Conservation (phyloP, 2,888 invertebrate genomes). For the Pristionchus fissidentatus region DNA sequence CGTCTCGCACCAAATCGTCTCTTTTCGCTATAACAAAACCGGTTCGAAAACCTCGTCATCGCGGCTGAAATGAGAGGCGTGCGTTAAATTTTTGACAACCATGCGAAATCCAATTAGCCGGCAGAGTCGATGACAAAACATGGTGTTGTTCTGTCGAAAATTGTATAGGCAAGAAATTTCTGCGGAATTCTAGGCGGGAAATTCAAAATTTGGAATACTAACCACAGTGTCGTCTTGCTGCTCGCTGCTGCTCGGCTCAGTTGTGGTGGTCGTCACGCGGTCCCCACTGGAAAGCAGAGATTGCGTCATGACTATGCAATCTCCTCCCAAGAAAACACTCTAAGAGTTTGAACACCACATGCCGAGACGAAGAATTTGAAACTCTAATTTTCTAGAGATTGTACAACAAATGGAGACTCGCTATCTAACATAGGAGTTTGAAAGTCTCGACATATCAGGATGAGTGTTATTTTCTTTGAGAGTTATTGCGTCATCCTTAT, state of each 20-base stretch:
- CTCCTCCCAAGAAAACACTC: background rate
- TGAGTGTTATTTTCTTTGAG: too few relatives aligned
- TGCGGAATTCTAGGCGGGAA: slow-evolving; percentile 19
- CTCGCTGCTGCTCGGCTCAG: background rate
- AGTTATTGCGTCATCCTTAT: too few relatives aligned
- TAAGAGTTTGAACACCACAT: background rate
- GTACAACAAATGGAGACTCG: too few relatives aligned
- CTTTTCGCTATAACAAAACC: too few relatives aligned
- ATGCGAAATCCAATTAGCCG: slow-evolving; percentile 9
- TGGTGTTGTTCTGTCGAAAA: background rate
- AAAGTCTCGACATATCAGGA: too few relatives aligned
- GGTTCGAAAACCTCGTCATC: too few relatives aligned
- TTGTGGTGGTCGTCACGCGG: background rate
- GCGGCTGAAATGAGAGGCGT: too few relatives aligned
- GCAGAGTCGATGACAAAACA: too few relatives aligned
- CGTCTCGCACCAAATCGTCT: too few relatives aligned
- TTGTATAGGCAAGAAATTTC: background rate
- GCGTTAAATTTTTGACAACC: slow-evolving; percentile 11
- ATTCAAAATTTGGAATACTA: background rate
- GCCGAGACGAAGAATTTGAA: too few relatives aligned
- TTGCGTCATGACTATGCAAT: background rate
- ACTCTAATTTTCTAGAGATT: too few relatives aligned
- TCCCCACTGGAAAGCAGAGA: slow-evolving; percentile 12
- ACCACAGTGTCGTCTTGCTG: slow-evolving; percentile 33
- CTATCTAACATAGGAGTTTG: too few relatives aligned